Base-by-base conservation (phyloP, 2,113 vertebrate genomes). In the Actenoides lindsayi region DNA sequence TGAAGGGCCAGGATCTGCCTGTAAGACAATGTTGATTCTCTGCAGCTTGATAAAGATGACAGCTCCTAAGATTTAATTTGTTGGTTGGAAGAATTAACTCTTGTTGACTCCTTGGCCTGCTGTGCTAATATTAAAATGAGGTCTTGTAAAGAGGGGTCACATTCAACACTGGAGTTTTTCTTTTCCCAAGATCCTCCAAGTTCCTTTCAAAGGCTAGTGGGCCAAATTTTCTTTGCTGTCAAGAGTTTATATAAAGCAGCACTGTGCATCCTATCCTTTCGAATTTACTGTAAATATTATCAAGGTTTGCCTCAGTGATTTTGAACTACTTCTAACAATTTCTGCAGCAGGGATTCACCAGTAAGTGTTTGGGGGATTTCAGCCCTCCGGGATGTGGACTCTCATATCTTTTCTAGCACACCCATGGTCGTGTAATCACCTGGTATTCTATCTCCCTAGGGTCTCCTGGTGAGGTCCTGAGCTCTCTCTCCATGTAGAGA, bases 61-160 rank as follows among this genome's bases (percentile, higher is more conserved):
- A 84, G 60, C 15, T 80, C 18, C 73, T 53, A 63, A 59, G 57
- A 78, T 95, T 89, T 83, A 87, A 91, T 93, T 91, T 91, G 33
- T 83, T 73, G 33, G 53, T 50, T 56, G 33, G 46, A 87, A 28
- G 28, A 67, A 93, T 89, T 83, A 93, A 54, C 69, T 89, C 73
- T 35, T 80, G 19, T 83, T 87, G n/a, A 51, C 59, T 73, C 51
- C 37, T 64, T 70, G 54, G 11, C 41, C 67, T 73, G 23, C 18
- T 33, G 19, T 62, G 67, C 16, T 74, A 41, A 31, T 39, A 56
- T 31, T 77, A 54, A 85, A 89, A 91, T 77, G 46, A 94, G n/a
- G 25, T 74, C 50, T 80, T 79, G 15, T 59, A 48, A 42, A 85
- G 42, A 69, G 6, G 3, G 10, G 21, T 81, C 39, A 28, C 10